Evolutionary conservation across 2,888 invertebrate genomes (phyloP).

Genomic region (Leptinotarsa rubiginosa): DNA sequence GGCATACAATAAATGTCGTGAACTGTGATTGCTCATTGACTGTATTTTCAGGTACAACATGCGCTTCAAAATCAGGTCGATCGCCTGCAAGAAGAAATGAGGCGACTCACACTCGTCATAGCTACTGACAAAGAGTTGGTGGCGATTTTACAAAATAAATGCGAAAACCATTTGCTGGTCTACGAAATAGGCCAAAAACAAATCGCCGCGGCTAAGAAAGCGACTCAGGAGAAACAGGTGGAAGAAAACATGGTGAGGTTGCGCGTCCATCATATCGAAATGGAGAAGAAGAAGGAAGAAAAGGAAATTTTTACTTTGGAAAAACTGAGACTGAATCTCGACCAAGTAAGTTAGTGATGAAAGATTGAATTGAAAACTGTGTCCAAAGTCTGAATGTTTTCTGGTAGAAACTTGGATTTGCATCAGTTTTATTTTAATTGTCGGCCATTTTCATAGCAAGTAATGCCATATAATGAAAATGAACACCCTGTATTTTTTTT

Average conservation of each 20-base stretch:
- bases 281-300: constrained; percentile 73
- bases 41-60: constrained; percentile 46
- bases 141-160: constrained; percentile 64
- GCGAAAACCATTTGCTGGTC: constrained; percentile 70
- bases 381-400: too few relatives aligned
- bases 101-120: constrained; percentile 67
- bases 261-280: constrained; percentile 75
- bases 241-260: constrained; percentile 77
- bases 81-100: constrained; percentile 72
- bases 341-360: constrained; percentile 69
- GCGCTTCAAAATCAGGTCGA: constrained; percentile 68
- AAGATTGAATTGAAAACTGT: not conserved
- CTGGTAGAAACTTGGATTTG: too few relatives aligned
- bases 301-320: constrained; percentile 76
- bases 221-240: constrained; percentile 71
- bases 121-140: constrained; percentile 62
- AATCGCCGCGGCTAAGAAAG: constrained; percentile 64
- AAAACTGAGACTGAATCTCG: constrained; percentile 77
- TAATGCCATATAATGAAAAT: too few relatives aligned
- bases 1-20: not conserved
- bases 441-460: too few relatives aligned
- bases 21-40: not conserved
- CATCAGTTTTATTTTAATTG: too few relatives aligned
- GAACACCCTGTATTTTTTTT: too few relatives aligned
- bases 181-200: constrained; percentile 73